These are phyloP conservation scores for Chelidonichthys spinosus DNA, from an alignment of 2,797 vertebrate species.

Conservation along the genomic window DNA sequence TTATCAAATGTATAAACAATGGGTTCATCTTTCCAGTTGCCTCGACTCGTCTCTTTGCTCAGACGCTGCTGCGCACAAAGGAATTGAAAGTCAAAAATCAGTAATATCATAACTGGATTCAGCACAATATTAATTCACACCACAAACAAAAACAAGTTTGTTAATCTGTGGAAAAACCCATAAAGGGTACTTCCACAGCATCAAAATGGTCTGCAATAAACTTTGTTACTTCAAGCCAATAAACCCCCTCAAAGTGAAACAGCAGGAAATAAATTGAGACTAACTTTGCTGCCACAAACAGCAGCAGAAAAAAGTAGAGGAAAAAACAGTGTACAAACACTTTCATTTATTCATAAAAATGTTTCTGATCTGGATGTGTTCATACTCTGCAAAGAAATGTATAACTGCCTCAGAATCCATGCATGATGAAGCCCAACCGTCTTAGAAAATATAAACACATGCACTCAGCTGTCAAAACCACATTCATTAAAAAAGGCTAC, in stretches of 20 bases:
- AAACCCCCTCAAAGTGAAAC: background rate
- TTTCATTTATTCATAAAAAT: no score
- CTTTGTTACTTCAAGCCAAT: background rate
- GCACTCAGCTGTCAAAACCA: no score
- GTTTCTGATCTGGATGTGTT: no score
- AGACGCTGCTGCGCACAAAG: background rate
- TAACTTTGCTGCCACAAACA: no score
- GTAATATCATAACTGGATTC: conserved; percentile 18
- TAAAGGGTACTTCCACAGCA: conserved; percentile 46
- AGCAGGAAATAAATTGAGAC: background rate
- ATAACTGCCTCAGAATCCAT: no score
- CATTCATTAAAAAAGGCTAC: no score
- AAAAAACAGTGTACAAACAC: no score
- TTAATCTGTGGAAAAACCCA: conserved; percentile 60
- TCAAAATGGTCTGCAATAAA: background rate
- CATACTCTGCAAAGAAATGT: no score
- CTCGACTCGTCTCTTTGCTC: conserved; percentile 1
- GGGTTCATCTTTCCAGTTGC: conserved; percentile 3
- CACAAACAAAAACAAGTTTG: conserved; percentile 35
- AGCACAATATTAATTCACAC: conserved; percentile 7
- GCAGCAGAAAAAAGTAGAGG: no score
- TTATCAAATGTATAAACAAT: conserved; percentile 25
- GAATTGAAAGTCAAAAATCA: conserved; percentile 13
- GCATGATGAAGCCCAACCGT: no score
- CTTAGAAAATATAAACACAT: no score